phyloP scores from a whole-genome alignment of 2,888 invertebrate genomes.

The Smittia sp. region DNA sequence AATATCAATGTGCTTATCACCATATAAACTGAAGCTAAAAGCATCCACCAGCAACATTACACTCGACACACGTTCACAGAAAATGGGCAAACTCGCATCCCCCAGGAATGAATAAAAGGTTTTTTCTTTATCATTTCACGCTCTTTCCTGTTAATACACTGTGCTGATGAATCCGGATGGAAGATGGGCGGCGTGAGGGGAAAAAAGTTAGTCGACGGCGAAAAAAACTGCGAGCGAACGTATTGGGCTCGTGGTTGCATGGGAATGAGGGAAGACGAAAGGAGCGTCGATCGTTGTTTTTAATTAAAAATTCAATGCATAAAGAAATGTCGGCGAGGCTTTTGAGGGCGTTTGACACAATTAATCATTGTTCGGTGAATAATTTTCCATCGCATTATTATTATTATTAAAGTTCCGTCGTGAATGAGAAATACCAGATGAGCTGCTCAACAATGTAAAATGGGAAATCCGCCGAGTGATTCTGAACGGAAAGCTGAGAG shows the following conservation, averaged over 20 bases:
- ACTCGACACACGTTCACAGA: neutral
- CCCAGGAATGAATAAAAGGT: neutral
- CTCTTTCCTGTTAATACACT: conserved; percentile 1
- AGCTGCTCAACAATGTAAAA: neutral
- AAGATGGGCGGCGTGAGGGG: neutral
- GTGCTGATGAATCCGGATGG: neutral
- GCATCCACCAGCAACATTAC: neutral
- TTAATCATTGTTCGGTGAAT: neutral
- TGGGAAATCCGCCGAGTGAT: neutral
- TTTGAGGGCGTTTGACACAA: neutral
- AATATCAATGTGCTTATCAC: conserved; percentile 9
- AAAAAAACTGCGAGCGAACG: neutral
- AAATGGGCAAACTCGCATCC: neutral
- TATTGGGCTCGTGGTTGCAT: neutral
- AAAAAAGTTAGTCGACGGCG: neutral
- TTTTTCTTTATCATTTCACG: conserved; percentile 6
- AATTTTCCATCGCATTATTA: neutral
- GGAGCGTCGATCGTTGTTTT: neutral
- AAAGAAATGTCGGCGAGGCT: neutral
- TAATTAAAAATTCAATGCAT: neutral
- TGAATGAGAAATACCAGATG: neutral
- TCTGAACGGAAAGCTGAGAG: neutral
- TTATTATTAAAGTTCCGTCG: neutral
- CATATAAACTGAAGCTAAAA: neutral
- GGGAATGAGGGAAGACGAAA: neutral